Evolutionary conservation across 2,113 vertebrate genomes (phyloP).

Genomic region (Engystomops pustulosus): DNA sequence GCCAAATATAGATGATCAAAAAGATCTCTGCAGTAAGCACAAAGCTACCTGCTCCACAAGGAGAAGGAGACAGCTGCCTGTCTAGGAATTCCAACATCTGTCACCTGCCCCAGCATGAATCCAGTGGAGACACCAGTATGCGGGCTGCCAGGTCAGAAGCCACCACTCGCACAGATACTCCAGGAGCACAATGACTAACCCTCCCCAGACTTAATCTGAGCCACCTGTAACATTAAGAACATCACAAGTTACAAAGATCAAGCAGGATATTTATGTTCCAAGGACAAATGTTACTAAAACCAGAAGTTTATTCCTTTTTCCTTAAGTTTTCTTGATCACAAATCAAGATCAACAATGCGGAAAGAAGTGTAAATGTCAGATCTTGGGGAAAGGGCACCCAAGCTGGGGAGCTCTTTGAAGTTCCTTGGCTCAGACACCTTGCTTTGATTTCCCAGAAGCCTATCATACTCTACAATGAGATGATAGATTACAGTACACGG

Average conservation of each 20-base stretch:
- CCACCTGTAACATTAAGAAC: conserved; percentile 32
- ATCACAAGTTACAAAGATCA: conserved; percentile 29
- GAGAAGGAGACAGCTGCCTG: background rate
- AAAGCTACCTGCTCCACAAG: background rate
- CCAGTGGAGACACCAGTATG: conserved; percentile 1
- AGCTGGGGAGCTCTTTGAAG: conserved; percentile 5
- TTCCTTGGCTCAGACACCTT: background rate
- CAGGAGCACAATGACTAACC: conserved; percentile 10
- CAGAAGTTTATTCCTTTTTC: background rate
- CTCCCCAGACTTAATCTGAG: background rate
- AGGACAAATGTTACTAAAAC: background rate
- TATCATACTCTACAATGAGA: background rate
- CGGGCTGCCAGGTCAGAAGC: conserved; percentile 21
- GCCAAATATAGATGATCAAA: too few relatives aligned
- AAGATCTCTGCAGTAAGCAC: background rate
- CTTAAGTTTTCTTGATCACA: background rate
- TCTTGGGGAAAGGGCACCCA: background rate
- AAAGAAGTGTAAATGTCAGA: background rate
- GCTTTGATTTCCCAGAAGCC: background rate
- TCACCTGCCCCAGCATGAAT: conserved; percentile 45
- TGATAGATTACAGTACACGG: background rate
- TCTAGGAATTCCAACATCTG: conserved; percentile 13
- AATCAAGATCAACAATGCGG: background rate
- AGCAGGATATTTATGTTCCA: background rate
- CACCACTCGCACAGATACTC: background rate